A percentile compares a stretch with the other conserved stretches of the same genome.
Evolutionary conservation across 2,888 invertebrate genomes (phyloP).

Genomic region (Drosophila aldrichi): DNA sequence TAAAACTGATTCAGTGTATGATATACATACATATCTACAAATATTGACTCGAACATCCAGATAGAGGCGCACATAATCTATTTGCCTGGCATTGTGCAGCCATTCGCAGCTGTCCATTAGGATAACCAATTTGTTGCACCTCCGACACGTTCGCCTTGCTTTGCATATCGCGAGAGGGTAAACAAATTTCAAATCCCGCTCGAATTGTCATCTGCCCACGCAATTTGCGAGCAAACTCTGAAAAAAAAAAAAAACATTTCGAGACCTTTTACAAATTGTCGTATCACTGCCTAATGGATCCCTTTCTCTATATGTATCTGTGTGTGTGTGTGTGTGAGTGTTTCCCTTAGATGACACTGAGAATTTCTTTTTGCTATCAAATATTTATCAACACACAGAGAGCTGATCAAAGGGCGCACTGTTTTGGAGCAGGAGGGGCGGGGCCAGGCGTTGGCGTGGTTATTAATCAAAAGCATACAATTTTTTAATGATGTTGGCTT

Average conservation of each 20-base stretch:
- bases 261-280: conserved; percentile 48
- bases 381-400: conserved; percentile 57
- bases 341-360: conserved; percentile 44
- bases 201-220: conserved; percentile 54
- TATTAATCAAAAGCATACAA: conserved; percentile 75
- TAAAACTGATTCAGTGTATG: background rate
- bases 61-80: conserved; percentile 1
- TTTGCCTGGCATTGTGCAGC: conserved; percentile 18
- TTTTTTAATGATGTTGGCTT: conserved; percentile 76
- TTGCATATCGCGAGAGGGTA: conserved; percentile 49
- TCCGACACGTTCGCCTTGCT: conserved; percentile 32
- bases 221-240: conserved; percentile 70
- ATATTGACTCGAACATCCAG: background rate
- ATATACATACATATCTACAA: background rate
- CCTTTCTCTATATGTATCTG: conserved; percentile 24
- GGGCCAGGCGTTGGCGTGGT: conserved; percentile 43
- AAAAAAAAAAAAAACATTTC: conserved; percentile 6
- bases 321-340: conserved; percentile 11
- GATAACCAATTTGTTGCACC: conserved; percentile 26
- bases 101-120: conserved; percentile 61
- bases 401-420: conserved; percentile 60
- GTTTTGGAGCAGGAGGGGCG: conserved; percentile 11
- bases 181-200: conserved; percentile 21
- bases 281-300: conserved; percentile 54
- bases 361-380: conserved; percentile 51